Conservation (phyloP, 2,113 vertebrate species). For the Apus apus region DNA sequence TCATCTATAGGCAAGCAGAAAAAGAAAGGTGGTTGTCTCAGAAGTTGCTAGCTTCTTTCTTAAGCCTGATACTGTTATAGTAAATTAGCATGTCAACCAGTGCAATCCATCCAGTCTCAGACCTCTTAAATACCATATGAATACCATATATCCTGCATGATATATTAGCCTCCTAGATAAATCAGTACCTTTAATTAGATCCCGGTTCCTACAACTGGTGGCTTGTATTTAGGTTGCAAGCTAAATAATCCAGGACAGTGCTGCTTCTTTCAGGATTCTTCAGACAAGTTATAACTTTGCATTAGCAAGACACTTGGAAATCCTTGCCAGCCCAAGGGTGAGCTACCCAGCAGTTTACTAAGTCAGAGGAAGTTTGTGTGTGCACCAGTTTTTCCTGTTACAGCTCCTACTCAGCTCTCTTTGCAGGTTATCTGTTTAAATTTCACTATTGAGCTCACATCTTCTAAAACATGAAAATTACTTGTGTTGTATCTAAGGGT, state of each 20-base stretch:
- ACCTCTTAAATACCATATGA: neutral
- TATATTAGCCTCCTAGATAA: neutral
- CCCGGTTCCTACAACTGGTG: neutral
- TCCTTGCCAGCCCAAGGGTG: neutral
- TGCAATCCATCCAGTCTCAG: neutral
- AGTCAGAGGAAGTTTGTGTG: neutral
- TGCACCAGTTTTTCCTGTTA: neutral
- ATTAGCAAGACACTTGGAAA: neutral
- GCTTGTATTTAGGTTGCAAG: neutral
- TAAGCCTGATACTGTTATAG: neutral
- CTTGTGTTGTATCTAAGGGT: neutral
- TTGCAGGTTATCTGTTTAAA: neutral
- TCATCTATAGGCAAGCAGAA: rapidly evolving
- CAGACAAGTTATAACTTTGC: neutral
- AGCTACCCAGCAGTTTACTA: neutral
- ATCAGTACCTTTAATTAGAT: neutral
- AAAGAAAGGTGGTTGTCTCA: neutral
- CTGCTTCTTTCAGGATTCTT: neutral
- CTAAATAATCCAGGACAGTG: neutral
- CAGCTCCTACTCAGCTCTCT: neutral
- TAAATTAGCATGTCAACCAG: neutral
- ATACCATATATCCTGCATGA: neutral
- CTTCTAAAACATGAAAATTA: neutral
- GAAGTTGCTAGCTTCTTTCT: neutral
- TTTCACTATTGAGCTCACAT: neutral